Evolutionary conservation across 1,140 invertebrate genomes (phyloP), one percentile per base, ranked within the genome.

Genomic region (Chionoecetes opilio): DNA sequence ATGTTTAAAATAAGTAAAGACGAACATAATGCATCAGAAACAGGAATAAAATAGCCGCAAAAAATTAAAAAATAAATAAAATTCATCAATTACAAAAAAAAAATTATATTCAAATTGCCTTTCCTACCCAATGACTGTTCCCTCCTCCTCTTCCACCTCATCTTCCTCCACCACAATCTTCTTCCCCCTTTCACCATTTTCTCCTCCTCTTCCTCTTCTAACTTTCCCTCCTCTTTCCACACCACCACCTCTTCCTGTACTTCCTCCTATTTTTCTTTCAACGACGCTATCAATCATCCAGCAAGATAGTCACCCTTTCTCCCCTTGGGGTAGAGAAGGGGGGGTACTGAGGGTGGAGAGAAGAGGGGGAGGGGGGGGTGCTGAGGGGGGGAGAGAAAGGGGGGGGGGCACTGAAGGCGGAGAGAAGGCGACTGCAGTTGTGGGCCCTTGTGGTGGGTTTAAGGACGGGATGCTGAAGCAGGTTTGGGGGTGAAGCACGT

Each of bases 281-380:
- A n/a, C 63, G n/a, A n/a, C 63, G n/a, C n/a, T 75, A 75, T 75
- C 63, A 75, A 75, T 75, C n/a, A 75, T 17, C n/a, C 63, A 75
- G n/a, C 63, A 2, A 75, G 8, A 26, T 75, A 75, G n/a, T 75
- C n/a, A n/a, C n/a, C n/a, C 63, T 26, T 26, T 75, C n/a, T 75
- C n/a, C 63, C 63, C 63, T 75, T 75, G 63, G 63, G 21, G 63
- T 5, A 1, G 63, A n/a, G 63, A 75, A 14, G 41, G 5, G 63
- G 63, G n/a, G 11, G 3, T 6, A 2, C 21, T 75, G 63, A 26
- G 26, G 21, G 8, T 5, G 21, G 26, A 26, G n/a, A 75, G 63
- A n/a, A n/a, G 63, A 75, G 26, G 63, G n/a, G 21, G 63, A 75
- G 26, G 63, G n/a, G n/a, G 63, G n/a, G 26, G 63, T 21, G 21